A percentile compares a stretch with the other conserved stretches of the same genome.
These are phyloP conservation scores for Catocala fraxini DNA, from an alignment of 2,888 invertebrate species.

Conservation along the genomic window DNA sequence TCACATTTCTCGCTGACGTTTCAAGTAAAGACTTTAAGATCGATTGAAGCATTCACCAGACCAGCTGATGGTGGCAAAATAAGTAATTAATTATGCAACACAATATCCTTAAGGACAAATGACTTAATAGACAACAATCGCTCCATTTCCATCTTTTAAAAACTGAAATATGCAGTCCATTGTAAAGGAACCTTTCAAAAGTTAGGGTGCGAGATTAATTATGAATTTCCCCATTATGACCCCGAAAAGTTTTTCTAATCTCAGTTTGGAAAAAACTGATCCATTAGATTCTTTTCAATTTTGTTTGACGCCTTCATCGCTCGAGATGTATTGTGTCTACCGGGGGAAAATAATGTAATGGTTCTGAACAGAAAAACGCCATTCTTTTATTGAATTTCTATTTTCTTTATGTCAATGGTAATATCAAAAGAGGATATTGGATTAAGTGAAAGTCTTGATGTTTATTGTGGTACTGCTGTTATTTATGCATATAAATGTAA, in stretches of 20 bases:
- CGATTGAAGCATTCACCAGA: no score
- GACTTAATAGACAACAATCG: conserved; percentile 18
- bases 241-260: conserved; percentile 57
- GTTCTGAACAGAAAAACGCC: conserved; percentile 36
- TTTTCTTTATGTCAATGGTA: conserved; percentile 15
- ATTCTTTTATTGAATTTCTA: conserved; percentile 49
- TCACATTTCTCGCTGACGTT: no score
- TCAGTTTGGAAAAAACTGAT: conserved; percentile 56
- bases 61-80: background rate
- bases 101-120: conserved; percentile 1
- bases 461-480: background rate
- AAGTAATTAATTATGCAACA: conserved; percentile 2
- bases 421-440: conserved; percentile 15
- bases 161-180: conserved; percentile 37
- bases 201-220: conserved; percentile 58
- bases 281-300: conserved; percentile 66
- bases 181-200: conserved; percentile 29
- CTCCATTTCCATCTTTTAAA: conserved; percentile 24
- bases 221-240: conserved; percentile 58
- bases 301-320: conserved; percentile 51
- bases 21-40: no score
- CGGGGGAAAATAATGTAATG: conserved; percentile 52
- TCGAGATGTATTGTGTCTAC: conserved; percentile 49
- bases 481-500: no score
- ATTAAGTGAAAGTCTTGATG: background rate